These are phyloP conservation scores for Phallusia fumigata DNA, from an alignment of 23 tunicate genomes.

Conservation along the genomic window DNA sequence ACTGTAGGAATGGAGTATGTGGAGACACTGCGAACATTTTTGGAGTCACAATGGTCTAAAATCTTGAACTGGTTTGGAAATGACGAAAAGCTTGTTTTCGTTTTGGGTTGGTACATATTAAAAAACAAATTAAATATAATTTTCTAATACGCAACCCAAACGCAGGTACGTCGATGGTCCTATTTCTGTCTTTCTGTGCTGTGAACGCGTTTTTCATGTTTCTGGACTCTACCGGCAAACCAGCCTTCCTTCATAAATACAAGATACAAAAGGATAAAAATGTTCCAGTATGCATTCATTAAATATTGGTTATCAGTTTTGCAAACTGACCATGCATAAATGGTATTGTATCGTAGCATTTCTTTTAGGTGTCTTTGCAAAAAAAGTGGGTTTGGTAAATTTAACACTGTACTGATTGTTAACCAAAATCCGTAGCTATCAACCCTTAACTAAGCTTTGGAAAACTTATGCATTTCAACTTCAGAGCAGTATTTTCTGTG, in stretches of 20 bases:
- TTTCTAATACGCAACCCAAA: background rate
- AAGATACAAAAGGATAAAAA: constrained; percentile 92
- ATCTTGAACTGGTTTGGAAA: constrained; percentile 50
- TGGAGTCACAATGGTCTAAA: constrained; percentile 39
- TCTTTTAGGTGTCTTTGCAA: too few relatives aligned
- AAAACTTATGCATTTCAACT: too few relatives aligned
- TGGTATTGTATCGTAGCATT: too few relatives aligned
- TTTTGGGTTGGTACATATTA: constrained; percentile 12
- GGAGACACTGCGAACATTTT: constrained; percentile 6
- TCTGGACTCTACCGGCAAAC: constrained; percentile 68
- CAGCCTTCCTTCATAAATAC: constrained; percentile 75
- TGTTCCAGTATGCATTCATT: constrained; percentile 48
- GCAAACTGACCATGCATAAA: too few relatives aligned
- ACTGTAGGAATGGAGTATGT: constrained; percentile 29
- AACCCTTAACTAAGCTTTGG: too few relatives aligned
- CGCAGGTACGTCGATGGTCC: constrained; percentile 58
- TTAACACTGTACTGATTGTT: too few relatives aligned
- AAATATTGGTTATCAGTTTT: too few relatives aligned
- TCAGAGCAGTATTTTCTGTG: too few relatives aligned
- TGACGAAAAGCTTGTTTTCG: constrained; percentile 49
- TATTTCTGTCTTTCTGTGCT: constrained; percentile 53
- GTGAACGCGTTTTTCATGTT: constrained; percentile 54
- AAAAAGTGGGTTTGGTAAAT: too few relatives aligned
- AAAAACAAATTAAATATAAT: background rate
- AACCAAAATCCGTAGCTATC: too few relatives aligned